phyloP scores from a whole-genome alignment of 2,113 vertebrate species.

The Hippocampus barbouri region DNA sequence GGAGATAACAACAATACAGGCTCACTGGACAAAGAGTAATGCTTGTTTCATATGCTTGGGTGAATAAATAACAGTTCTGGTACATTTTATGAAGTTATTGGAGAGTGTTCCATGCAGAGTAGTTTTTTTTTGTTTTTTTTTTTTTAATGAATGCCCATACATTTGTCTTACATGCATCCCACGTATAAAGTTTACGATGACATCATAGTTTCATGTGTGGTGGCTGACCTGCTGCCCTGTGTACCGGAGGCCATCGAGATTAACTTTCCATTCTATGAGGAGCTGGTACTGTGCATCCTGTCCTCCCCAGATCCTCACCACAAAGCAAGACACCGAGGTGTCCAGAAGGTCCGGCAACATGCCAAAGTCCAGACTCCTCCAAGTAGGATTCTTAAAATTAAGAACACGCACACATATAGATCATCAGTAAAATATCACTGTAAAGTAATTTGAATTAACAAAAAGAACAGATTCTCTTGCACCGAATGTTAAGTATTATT shows the following conservation, averaged over 20 bases:
- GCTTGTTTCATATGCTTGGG: slow-evolving; percentile 21
- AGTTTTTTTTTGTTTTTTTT: background rate
- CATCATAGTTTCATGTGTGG: background rate
- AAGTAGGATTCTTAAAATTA: slow-evolving; percentile 86
- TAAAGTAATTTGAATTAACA: background rate
- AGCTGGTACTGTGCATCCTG: slow-evolving; percentile 82
- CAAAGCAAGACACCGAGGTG: slow-evolving; percentile 90
- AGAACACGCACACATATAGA: slow-evolving; percentile 14
- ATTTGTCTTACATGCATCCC: background rate
- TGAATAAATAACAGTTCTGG: background rate
- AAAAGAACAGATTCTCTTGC: too few relatives aligned
- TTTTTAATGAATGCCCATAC: background rate
- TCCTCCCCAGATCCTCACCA: slow-evolving; percentile 96
- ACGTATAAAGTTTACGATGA: background rate
- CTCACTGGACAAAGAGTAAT: slow-evolving; percentile 24
- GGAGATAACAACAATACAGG: slow-evolving; percentile 33
- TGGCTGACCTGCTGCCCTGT: slow-evolving; percentile 89
- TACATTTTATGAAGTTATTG: background rate
- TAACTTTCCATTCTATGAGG: slow-evolving; percentile 96
- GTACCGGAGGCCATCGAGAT: slow-evolving; percentile 90
- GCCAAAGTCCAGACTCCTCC: slow-evolving; percentile 95
- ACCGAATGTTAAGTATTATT: too few relatives aligned
- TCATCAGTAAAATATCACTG: background rate
- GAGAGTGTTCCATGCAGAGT: background rate
- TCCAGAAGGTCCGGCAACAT: slow-evolving; percentile 91